Conservation (phyloP, 1,140 invertebrate species). For the Lucilia cuprina region DNA sequence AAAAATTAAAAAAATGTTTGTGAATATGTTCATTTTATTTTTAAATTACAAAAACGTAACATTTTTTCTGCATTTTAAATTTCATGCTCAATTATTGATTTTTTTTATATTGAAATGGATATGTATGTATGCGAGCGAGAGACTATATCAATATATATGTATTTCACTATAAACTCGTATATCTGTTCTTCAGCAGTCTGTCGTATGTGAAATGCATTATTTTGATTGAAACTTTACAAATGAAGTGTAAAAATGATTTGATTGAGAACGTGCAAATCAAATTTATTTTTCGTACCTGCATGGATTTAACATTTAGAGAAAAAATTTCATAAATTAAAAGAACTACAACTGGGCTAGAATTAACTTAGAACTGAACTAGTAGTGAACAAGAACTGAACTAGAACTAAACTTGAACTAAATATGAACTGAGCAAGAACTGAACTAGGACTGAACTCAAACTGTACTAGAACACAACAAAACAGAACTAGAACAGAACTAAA, state of each 20-base stretch:
- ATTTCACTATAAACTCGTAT: not conserved
- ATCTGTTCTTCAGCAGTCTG: not conserved
- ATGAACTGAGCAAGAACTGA: too few relatives aligned
- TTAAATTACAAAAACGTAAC: not conserved
- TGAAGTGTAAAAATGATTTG: slow-evolving; percentile 18
- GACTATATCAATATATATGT: not conserved
- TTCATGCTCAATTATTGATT: not conserved
- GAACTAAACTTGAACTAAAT: too few relatives aligned
- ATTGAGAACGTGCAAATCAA: slow-evolving; percentile 14
- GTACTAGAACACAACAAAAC: too few relatives aligned
- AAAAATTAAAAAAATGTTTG: too few relatives aligned
- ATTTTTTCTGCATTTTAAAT: not conserved
- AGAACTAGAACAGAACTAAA: too few relatives aligned
- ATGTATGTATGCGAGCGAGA: not conserved
- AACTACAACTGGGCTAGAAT: too few relatives aligned
- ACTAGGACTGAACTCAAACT: too few relatives aligned
- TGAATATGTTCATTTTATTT: too few relatives aligned
- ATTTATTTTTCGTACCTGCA: not conserved
- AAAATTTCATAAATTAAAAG: not conserved
- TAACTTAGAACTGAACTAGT: too few relatives aligned
- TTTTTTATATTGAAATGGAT: not conserved
- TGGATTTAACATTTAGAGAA: not conserved
- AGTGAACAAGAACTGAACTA: too few relatives aligned
- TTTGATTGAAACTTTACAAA: not conserved
- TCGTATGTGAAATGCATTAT: slow-evolving; percentile 11